phyloP scores from a whole-genome alignment of 2,888 invertebrate genomes.

The Orthonevra nobilis region DNA sequence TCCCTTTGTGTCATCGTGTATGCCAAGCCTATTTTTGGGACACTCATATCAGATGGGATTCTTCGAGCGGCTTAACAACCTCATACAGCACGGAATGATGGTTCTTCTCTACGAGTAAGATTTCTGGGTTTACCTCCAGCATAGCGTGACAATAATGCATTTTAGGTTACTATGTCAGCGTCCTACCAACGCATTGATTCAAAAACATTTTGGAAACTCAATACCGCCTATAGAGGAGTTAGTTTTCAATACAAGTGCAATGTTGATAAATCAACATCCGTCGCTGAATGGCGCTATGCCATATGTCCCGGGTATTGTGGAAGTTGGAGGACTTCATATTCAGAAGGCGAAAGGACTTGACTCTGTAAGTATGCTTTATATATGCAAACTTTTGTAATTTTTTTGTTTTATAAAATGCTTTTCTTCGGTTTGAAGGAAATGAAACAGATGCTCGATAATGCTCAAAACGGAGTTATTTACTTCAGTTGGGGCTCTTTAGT shows the following conservation, averaged over 20 bases:
- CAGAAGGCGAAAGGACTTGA: conserved; percentile 74
- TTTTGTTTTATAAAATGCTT: no score
- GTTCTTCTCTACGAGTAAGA: conserved; percentile 73
- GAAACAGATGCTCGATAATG: conserved; percentile 83
- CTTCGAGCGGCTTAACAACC: conserved; percentile 80
- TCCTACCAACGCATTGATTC: conserved; percentile 78
- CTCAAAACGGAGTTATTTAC: conserved; percentile 84
- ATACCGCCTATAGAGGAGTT: conserved; percentile 80
- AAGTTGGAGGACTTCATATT: conserved; percentile 82
- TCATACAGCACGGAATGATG: conserved; percentile 71
- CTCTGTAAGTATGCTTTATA: conserved; percentile 71
- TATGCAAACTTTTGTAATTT: no score
- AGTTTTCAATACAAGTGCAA: conserved; percentile 75
- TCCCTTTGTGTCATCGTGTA: conserved; percentile 82
- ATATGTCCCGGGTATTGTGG: conserved; percentile 80
- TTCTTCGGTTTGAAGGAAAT: conserved; percentile 81
- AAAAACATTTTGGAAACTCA: conserved; percentile 79
- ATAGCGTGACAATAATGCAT: neutral
- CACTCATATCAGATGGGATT: conserved; percentile 79
- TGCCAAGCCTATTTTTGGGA: conserved; percentile 81
- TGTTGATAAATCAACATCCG: conserved; percentile 81
- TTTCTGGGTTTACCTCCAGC: neutral
- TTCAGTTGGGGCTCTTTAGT: conserved; percentile 88
- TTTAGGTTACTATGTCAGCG: conserved; percentile 75
- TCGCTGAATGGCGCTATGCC: conserved; percentile 80